Base-by-base conservation (phyloP, 2,113 vertebrate species). In the Hemicordylus capensis region DNA sequence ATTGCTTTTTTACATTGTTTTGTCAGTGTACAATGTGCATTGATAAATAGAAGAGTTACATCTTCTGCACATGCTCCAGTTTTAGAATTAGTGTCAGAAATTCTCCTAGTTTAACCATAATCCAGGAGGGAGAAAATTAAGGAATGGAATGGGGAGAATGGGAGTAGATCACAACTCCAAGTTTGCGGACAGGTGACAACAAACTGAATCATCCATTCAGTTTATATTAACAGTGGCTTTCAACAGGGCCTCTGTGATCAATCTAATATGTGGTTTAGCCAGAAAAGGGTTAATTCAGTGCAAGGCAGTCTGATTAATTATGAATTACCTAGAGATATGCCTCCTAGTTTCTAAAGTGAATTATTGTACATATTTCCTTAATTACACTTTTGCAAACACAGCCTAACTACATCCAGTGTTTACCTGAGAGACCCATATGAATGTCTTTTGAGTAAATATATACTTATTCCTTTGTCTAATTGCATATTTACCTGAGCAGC, bases 361-460 rank as follows among this genome's bases (percentile, higher is more conserved):
- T 76, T 66, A 76, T 84, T 54, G 61, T 75, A 84, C 66, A 64
- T 76, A 76, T 69, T 85, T 85, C 83, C 74, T 85, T 69, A 85
- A 69, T 77, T 85, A 85, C 37, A 77, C 48, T 85, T 85, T 58
- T 85, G 73, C 73, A 85, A 77, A 72, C 64, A 79, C 64, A 59
- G 74, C 63, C 61, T 54, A 84, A 83, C 64, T 81, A 31, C 51
- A 67, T 42, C 24, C 48, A 70, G 37, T 70, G 66, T 85, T 79
- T 79, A 85, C 83, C 76, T 78, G 76, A 61, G 76, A 85, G 64
- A 85, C 66, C 31, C 39, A 56, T 59, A 58, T 46, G 63, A n/a
- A 48, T 78, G 54, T 78, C 75, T 77, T 85, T 85, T 85, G 75
- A 67, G 75, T 42, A 85, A 77, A 78, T 46, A 77, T 42, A 59